Evolutionary conservation across 2,888 invertebrate genomes (phyloP), one percentile per base, ranked within the genome.

Genomic region (Heliconius charithonia): DNA sequence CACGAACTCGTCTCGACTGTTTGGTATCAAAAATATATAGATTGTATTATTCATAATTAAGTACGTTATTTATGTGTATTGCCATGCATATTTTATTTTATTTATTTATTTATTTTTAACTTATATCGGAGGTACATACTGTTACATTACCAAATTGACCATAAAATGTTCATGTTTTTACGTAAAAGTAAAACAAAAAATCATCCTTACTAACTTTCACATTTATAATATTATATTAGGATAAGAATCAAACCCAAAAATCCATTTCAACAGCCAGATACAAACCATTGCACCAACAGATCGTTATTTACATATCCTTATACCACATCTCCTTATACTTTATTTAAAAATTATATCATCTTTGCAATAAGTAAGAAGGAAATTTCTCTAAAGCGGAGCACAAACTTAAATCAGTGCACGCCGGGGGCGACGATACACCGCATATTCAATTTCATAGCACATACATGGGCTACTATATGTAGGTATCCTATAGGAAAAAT

Each of bases 401-500:
- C 73, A 59, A 78, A 78, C 67, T 74, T 67, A 78, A 66, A 63
- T 63, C 73, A 66, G 59, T 69, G 67, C 62, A 62, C 62, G 73
- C 73, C 29, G 45, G 67, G 41, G 59, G 77, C 73, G 56, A 62
- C 51, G 65, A 56, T 72, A 59, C 77, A 62, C 73, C 73, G 73
- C 73, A 69, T 78, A 67, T 78, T 78, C 74, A 78, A 78, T 78
- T 74, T 78, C 62, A 29, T 62, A 74, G 25, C 25, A 25, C 41
- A 37, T 37, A 37, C 10, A 51, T 51, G 22, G 7, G 7, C 7
- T 51, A 6, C 22, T 51, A 51, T 51, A 51, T 51, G 41, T 69
- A 67, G 67, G 37, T 67, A 62, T 62, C 74, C 41, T 78, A 78
- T 78, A 25, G 74, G 78, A 74, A 78, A 77, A 77, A 74, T 74